phyloP scores from a whole-genome alignment of 2,113 vertebrate genomes.

The Agapornis roseicollis region DNA sequence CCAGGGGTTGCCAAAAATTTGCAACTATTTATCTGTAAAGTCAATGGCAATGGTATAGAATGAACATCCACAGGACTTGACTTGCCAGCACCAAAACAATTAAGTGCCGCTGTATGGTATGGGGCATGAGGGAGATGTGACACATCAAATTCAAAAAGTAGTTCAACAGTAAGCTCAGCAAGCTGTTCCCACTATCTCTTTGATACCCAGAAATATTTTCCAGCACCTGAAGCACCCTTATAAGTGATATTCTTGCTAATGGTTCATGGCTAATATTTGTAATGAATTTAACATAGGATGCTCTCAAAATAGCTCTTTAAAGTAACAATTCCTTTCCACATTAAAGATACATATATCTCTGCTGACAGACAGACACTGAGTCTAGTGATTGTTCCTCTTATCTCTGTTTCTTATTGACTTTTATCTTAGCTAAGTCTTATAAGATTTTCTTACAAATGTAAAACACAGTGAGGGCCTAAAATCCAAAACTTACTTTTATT shows the following conservation, averaged over 20 bases:
- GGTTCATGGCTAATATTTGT: background rate
- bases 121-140: background rate
- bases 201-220: background rate
- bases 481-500: background rate
- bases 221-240: background rate
- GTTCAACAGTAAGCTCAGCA: background rate
- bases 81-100: background rate
- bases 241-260: background rate
- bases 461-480: conserved; percentile 43
- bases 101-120: background rate
- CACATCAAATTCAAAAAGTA: background rate
- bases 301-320: background rate
- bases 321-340: background rate
- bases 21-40: background rate
- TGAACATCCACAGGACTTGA: background rate
- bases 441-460: conserved; percentile 38
- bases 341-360: background rate
- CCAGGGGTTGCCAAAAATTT: background rate
- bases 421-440: background rate
- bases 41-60: background rate
- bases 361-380: background rate
- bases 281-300: background rate
- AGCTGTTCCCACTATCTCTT: background rate
- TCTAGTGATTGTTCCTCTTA: background rate
- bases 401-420: background rate